These are phyloP conservation scores for Caenorhabditis plicata DNA, from an alignment of 2,888 invertebrate species.

Conservation along the genomic window DNA sequence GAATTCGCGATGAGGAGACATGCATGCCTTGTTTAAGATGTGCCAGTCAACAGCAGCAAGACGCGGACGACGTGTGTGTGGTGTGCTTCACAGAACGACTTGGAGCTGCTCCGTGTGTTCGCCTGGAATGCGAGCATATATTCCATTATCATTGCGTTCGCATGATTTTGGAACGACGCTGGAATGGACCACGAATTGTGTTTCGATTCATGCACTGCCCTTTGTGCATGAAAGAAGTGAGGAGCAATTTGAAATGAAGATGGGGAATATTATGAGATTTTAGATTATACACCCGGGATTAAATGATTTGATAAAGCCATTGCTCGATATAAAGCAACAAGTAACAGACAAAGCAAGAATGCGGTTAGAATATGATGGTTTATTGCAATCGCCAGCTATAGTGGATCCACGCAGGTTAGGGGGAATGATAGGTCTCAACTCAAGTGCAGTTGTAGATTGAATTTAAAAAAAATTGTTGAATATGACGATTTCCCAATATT, in stretches of 20 bases:
- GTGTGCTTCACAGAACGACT: slow-evolving; percentile 96
- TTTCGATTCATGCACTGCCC: slow-evolving; percentile 94
- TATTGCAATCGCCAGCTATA: slow-evolving; percentile 71
- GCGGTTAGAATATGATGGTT: slow-evolving; percentile 92
- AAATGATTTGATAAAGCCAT: slow-evolving; percentile 78
- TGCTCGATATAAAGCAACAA: slow-evolving; percentile 81
- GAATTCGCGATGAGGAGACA: slow-evolving; percentile 30
- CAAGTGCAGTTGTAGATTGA: too few species aligned
- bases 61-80: slow-evolving; percentile 99
- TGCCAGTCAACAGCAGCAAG: slow-evolving; percentile 76
- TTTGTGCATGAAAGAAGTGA: slow-evolving; percentile 83
- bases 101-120: slow-evolving; percentile 87
- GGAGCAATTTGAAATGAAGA: too few species aligned
- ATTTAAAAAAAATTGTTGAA: too few species aligned
- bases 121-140: slow-evolving; percentile 90
- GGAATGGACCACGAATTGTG: slow-evolving; percentile 92
- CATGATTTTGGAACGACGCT: slow-evolving; percentile 72
- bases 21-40: slow-evolving; percentile 44
- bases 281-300: slow-evolving; percentile 81
- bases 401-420: slow-evolving; percentile 68
- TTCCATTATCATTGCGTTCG: slow-evolving; percentile 84
- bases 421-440: too few species aligned
- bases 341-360: slow-evolving; percentile 89
- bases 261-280: too few species aligned
- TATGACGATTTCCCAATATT: neutral